Conservation (phyloP, 2,113 vertebrate species). For the Urocynchramus pylzowi region DNA sequence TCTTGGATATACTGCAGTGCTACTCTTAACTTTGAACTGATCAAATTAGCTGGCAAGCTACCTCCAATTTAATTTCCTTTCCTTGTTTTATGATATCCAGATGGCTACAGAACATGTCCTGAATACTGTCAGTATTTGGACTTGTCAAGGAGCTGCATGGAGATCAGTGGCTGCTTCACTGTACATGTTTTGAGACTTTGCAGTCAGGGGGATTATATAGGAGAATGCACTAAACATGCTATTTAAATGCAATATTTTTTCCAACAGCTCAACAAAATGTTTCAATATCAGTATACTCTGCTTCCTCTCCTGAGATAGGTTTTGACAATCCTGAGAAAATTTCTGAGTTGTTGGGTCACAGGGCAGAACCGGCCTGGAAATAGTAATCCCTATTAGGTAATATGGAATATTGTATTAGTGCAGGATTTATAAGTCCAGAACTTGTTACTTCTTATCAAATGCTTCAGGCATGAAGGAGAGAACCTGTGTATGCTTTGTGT, state of each 20-base stretch:
- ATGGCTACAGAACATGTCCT: not conserved
- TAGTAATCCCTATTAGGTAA: not conserved
- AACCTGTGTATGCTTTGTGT: not conserved
- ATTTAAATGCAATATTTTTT: not conserved
- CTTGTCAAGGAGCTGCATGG: not conserved
- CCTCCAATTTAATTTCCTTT: not conserved
- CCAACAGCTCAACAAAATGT: not conserved
- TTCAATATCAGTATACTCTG: not conserved
- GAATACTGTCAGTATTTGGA: not conserved
- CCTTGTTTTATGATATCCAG: not conserved
- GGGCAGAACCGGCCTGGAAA: not conserved
- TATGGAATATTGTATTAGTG: not conserved
- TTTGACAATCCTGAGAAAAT: not conserved
- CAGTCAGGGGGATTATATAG: not conserved
- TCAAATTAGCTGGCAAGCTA: not conserved
- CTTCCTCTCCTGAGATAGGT: not conserved
- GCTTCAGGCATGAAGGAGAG: not conserved
- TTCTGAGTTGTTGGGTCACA: not conserved
- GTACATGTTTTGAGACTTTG: not conserved
- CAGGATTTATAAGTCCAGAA: not conserved
- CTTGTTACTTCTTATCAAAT: not conserved
- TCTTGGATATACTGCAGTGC: not conserved
- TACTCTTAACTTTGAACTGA: not conserved
- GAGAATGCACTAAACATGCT: not conserved
- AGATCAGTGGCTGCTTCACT: not conserved